phyloP scores from a whole-genome alignment of 2,888 invertebrate genomes.

The Mesochorus sp. region DNA sequence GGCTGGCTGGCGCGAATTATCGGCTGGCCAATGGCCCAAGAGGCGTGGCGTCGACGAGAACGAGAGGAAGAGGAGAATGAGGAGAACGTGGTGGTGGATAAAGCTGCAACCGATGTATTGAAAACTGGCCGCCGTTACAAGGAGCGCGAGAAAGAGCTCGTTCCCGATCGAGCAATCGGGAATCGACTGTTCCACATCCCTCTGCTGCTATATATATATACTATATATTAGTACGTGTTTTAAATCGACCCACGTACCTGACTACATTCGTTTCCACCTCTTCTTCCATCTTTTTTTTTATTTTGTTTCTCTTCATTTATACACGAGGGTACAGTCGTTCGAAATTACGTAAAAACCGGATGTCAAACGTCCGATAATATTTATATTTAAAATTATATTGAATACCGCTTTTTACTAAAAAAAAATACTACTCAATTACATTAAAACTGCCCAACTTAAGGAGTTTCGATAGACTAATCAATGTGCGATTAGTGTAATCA shows the following conservation, averaged over 20 bases:
- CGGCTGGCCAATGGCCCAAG: conserved; percentile 32
- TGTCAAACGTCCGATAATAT: too few species aligned
- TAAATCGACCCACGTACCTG: too few species aligned
- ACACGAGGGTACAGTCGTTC: too few species aligned
- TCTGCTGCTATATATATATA: conserved; percentile 1
- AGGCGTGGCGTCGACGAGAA: conserved; percentile 35
- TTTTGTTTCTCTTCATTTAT: too few species aligned
- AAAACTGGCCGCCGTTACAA: conserved; percentile 37
- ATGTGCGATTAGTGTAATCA: too few species aligned
- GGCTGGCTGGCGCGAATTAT: conserved; percentile 11
- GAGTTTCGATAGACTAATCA: too few species aligned
- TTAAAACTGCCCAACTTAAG: too few species aligned
- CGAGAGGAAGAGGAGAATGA: conserved; percentile 42
- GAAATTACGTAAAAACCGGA: too few species aligned
- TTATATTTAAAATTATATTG: too few species aligned
- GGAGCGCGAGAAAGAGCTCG: conserved; percentile 11
- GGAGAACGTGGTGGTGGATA: not conserved
- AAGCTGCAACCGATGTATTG: conserved; percentile 51
- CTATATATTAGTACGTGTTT: not conserved
- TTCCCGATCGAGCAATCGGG: conserved; percentile 14
- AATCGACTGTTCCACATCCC: conserved; percentile 18
- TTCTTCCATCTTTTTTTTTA: not conserved
- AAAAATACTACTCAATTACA: too few species aligned
- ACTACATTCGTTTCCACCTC: too few species aligned
- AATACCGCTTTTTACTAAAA: too few species aligned